Evolutionary conservation across 2,888 invertebrate genomes (phyloP), one percentile per base, ranked within the genome.

Genomic region (Drosophila anomalipes): DNA sequence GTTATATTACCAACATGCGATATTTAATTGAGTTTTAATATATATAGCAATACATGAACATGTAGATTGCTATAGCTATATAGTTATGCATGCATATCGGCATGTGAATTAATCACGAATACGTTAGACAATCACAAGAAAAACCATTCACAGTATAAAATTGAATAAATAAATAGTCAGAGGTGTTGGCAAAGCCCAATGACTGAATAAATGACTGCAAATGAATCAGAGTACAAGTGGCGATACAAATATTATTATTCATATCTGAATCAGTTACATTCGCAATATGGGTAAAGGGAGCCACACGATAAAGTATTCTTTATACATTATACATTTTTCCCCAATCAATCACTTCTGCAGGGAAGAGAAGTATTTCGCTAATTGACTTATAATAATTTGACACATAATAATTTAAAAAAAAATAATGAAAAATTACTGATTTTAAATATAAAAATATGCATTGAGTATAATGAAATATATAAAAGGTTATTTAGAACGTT

Each of bases 21-120:
- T 83, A 78, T 83, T 74, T 90, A 90, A 90, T 90, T 86, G 82
- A 70, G 70, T 79, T 88, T 90, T 81, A 83, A 83, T 86, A 70
- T 72, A 74, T 28, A 35, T 37, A 65, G 54, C 19, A 69, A 56
- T 54, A 66, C 37, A 71, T 59, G 62, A 66, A 77, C 72, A 59
- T 66, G 30, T 6, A 30, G 44, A 32, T 37, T 49, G 26, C 26
- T 26, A 12, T 52, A 30, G 35, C 22, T 16, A 32, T 16, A 32
- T 30, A 22, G 22, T 32, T 58, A 6, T 58, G 9, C 39, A 16
- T 53, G 28, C 49, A 39, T 30, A 19, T 44, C 70, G 71, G 70
- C 71, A 79, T 77, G 70, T 66, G 70, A 84, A 79, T 82, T 65
- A 67, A 66, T 70, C 82, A 77, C 74, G 85, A 79, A 76, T 73